Conservation (phyloP, 2,888 invertebrate species). For the Cyrtodaria siliqua region DNA sequence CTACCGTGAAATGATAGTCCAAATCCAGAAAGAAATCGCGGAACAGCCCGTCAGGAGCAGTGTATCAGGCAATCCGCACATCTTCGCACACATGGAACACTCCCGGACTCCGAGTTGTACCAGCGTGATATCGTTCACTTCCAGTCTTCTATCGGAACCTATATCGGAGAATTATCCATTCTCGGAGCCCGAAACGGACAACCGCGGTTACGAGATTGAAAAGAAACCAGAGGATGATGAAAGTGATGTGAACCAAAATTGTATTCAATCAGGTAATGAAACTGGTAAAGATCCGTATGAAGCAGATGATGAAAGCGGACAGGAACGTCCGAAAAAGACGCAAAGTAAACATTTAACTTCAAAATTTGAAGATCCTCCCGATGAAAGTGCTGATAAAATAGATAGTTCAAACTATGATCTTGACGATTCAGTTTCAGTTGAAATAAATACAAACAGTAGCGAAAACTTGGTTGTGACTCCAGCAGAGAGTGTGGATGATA, state of each 20-base stretch:
- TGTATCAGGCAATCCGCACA: slow-evolving; percentile 64
- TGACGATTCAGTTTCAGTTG: too few relatives aligned
- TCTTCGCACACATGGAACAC: slow-evolving; percentile 85
- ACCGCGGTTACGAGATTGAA: slow-evolving; percentile 82
- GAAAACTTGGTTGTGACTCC: slow-evolving; percentile 4
- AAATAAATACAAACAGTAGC: background rate
- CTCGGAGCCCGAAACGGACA: slow-evolving; percentile 84
- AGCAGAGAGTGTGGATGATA: background rate
- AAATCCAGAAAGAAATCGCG: slow-evolving; percentile 79
- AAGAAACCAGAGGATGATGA: slow-evolving; percentile 44
- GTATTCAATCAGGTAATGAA: background rate
- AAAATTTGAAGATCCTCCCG: too few relatives aligned
- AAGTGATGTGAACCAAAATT: slow-evolving; percentile 1
- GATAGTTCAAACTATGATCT: too few relatives aligned
- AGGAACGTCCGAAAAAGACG: slow-evolving; percentile 1
- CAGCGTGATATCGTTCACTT: slow-evolving; percentile 85
- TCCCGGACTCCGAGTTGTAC: slow-evolving; percentile 85
- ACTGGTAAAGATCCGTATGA: slow-evolving; percentile 35
- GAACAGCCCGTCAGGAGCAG: slow-evolving; percentile 71
- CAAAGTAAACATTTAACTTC: too few relatives aligned
- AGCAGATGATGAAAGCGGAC: slow-evolving; percentile 48
- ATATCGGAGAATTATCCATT: slow-evolving; percentile 85
- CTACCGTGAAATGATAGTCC: slow-evolving; percentile 84
- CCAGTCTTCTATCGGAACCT: slow-evolving; percentile 85
- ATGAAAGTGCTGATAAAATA: too few relatives aligned